Percentiles rank a stretch among this genome's conserved stretches.
phyloP scores from a whole-genome alignment of 2,113 vertebrate genomes.

The Apodemus sylvaticus region DNA sequence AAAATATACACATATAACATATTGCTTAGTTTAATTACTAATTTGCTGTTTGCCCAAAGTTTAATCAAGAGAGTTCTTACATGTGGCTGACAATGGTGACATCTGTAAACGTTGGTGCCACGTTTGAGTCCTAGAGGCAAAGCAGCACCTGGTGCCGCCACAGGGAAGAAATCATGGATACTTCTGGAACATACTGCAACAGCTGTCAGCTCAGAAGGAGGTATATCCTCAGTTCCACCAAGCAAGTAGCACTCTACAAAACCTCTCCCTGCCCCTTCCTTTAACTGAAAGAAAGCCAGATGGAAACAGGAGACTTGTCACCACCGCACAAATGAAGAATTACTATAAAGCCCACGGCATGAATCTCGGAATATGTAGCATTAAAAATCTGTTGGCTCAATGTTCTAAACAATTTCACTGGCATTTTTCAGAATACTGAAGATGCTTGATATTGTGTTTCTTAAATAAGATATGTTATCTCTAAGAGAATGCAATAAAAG shows the following conservation, averaged over 20 bases:
- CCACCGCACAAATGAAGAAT: conserved; percentile 42
- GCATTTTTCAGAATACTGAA: conserved; percentile 2
- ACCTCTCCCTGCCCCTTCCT: conserved; percentile 47
- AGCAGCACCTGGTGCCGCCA: conserved; percentile 84
- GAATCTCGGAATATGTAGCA: conserved; percentile 9
- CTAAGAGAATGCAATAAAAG: neutral
- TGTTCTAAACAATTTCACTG: conserved; percentile 25
- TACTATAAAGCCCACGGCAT: conserved; percentile 29
- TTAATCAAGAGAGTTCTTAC: conserved; percentile 79
- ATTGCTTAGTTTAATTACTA: conserved; percentile 81
- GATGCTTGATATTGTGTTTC: neutral
- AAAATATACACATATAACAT: conserved; percentile 40
- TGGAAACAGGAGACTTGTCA: conserved; percentile 57
- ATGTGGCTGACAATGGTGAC: conserved; percentile 80
- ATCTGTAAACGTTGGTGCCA: conserved; percentile 83
- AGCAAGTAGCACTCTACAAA: conserved; percentile 77
- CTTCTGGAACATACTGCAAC: conserved; percentile 80
- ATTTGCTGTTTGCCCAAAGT: conserved; percentile 72
- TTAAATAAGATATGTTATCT: neutral
- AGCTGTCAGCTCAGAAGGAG: conserved; percentile 84
- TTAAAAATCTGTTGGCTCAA: conserved; percentile 10
- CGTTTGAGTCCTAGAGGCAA: conserved; percentile 78
- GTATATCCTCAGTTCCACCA: conserved; percentile 73
- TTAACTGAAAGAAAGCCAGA: conserved; percentile 70
- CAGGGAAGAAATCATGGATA: conserved; percentile 79